These are phyloP conservation scores for Clinocottus analis DNA, from an alignment of 2,113 vertebrate genomes.

Conservation along the genomic window DNA sequence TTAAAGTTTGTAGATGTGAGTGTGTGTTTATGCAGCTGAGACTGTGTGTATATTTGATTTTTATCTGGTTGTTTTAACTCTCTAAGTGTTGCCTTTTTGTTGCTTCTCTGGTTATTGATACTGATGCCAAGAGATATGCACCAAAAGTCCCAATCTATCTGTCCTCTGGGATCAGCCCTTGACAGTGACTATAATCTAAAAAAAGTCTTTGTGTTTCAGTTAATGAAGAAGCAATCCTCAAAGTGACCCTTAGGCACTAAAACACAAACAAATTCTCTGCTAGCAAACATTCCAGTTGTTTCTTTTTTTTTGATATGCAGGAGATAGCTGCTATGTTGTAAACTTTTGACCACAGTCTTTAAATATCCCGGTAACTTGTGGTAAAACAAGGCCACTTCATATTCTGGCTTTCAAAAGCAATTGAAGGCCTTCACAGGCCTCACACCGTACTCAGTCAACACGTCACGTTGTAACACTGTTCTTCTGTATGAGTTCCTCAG, in stretches of 20 bases:
- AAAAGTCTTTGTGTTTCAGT: constrained; percentile 39
- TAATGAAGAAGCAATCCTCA: constrained; percentile 36
- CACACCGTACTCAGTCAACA: background rate
- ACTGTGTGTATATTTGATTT: constrained; percentile 78
- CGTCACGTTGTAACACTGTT: constrained; percentile 4
- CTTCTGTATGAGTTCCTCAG: constrained; percentile 59
- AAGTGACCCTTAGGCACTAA: constrained; percentile 13
- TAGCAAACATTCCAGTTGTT: constrained; percentile 30
- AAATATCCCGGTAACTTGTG: constrained; percentile 5
- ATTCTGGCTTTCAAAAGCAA: background rate
- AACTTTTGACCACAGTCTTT: constrained; percentile 13
- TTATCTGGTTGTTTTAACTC: constrained; percentile 80
- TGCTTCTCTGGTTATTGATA: constrained; percentile 66
- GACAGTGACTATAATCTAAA: constrained; percentile 27
- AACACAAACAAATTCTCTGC: constrained; percentile 1
- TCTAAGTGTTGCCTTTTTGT: constrained; percentile 72
- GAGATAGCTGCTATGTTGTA: background rate
- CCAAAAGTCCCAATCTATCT: constrained; percentile 22
- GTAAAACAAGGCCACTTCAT: constrained; percentile 31
- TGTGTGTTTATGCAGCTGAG: constrained; percentile 81
- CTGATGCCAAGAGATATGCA: constrained; percentile 64
- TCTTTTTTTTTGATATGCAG: constrained; percentile 16
- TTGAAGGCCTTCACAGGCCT: constrained; percentile 12
- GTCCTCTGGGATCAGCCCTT: constrained; percentile 20
- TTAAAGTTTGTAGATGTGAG: constrained; percentile 58